Base-by-base conservation (phyloP, 2,888 invertebrate species). In the Ophion ventricosus region DNA sequence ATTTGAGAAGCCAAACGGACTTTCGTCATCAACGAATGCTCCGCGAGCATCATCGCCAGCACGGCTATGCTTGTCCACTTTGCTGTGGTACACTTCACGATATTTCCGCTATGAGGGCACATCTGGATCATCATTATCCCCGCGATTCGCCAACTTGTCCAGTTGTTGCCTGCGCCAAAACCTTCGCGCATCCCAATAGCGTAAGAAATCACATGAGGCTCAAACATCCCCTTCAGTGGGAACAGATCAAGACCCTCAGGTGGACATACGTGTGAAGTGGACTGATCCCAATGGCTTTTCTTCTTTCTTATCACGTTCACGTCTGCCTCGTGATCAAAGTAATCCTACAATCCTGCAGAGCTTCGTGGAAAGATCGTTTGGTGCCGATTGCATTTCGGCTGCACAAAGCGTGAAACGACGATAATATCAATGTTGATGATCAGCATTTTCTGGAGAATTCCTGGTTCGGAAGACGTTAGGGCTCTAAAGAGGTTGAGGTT, bases 151-250 rank as follows among this genome's bases (percentile, higher is more conserved):
- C 96, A 87, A 95, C 96, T 87, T 97, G 97, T 94, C 97, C 97
- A 59, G 97, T 97, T 78, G 94, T 95, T 82, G 94, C 95, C 87
- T 97, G 97, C 93, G 96, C 96, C 77, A 95, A 96, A 86, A 95
- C 95, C 88, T 97, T 97, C 93, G 95, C 96, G 85, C 97, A 97
- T 94, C 97, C 97, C 85, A 97, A 97, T 94, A 97, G 97, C 82
- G 97, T 97, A 88, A 95, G 97, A 90, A 97, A 97, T 94, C 97
- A 97, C 94, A 97, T 97, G 97, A 95, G 97, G 89, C 95, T 96
- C 91, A 97, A 97, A 93, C 97, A 97, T 94, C 95, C 96, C 69
- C 94, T 95, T 88, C 96, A 97, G 92, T 97, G 97, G 97, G 96
- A 96, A 91, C 95, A 95, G 93, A 97, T 97, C 96, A 97, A 97